Evolutionary conservation across 2,888 invertebrate species (phyloP), one percentile per base, ranked within the genome.

Genomic region (Chydorus sphaericus): DNA sequence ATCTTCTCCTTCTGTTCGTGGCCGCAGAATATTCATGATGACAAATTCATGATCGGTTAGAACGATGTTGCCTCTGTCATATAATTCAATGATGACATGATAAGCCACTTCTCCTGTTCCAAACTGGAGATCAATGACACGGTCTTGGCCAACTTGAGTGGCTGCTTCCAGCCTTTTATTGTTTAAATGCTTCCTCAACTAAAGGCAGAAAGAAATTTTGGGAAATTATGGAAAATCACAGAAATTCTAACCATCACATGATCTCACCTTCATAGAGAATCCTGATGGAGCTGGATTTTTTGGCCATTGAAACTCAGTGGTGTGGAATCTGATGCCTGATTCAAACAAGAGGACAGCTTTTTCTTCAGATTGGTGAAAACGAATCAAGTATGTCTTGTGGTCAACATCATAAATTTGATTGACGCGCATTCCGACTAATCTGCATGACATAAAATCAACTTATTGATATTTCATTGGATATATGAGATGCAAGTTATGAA

Each of bases 391-490:
- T 0, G 94, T 93, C 68, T 89, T 92, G 70, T 84, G 86, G 71
- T 98, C 96, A 62, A 98, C 84, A 69, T 98, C 97, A 70, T 99
- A 99, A 36, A 98, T 82, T 74, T 98, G 96, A 69, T 89, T 86
- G 4, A 98, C 91, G 65, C 97, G 77, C 82, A 92, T 83, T 37
- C 96, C 94, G 65, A 90, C 73, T 57, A 87, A 74, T 63, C 90
- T 89, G 66, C 48, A 67, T 59, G 68, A 67, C 68, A 60, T n/a
- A 65, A 64, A 44, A 44, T 33, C 44, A 55, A 54, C 48, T 14
- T 20, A 49, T 4, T 10, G 23, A 23, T 39, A 20, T 16, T 1
- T 39, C 1, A n/a, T 20, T 7, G 3, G 23, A 18, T 20, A n/a
- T 4, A 23, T 16, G 11, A 4, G 16, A 20, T 16, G 16, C 16